Conservation (phyloP, 2,888 invertebrate genomes). For the Pristionchus japonicus region DNA sequence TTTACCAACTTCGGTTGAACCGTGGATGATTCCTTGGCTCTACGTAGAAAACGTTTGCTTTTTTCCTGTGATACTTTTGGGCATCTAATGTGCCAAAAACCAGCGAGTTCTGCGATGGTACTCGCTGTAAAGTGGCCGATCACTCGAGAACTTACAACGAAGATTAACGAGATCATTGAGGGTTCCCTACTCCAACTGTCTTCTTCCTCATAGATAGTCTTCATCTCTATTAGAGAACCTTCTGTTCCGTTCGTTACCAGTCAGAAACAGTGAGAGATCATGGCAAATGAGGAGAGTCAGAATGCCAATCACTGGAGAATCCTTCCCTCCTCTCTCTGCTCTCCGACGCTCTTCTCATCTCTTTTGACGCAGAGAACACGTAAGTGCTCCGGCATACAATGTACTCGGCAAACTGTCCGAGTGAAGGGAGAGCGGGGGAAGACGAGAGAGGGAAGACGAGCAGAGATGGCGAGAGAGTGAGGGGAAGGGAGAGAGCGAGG, state of each 20-base stretch:
- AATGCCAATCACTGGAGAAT: no score
- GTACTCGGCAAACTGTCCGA: conserved; percentile 24
- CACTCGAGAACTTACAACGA: background rate
- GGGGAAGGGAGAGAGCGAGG: background rate
- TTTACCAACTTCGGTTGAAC: background rate
- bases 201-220: background rate
- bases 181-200: background rate
- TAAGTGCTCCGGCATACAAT: conserved; percentile 30
- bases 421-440: background rate
- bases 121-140: background rate
- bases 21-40: background rate
- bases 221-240: background rate
- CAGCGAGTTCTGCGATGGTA: background rate
- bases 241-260: background rate
- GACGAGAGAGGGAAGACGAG: background rate
- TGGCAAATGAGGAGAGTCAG: no score
- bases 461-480: conserved; percentile 14
- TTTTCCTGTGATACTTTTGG: background rate
- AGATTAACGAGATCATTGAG: background rate
- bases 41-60: background rate
- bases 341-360: background rate
- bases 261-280: no score
- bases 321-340: background rate
- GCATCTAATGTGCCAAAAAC: background rate
- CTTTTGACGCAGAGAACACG: conserved; percentile 10